Base-by-base conservation (phyloP, 2,888 invertebrate genomes). In the Penaeus monodon region DNA sequence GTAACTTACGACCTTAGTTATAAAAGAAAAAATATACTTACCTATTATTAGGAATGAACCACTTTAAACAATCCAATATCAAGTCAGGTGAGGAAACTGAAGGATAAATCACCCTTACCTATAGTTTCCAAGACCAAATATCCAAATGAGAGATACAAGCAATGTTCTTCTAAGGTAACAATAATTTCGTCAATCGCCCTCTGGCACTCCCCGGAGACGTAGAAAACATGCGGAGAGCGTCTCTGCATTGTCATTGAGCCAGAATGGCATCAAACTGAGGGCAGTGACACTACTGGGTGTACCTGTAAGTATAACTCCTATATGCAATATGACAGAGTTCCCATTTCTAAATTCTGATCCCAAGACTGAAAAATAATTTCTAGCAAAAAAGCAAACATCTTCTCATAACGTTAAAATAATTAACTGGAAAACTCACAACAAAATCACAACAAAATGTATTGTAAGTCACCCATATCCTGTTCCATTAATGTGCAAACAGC, bases 261-360 rank as follows among this genome's bases (percentile, higher is more conserved):
- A 96, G 94, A 44, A 96, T 92, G 0, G 95, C 96, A 92, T 96
- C 95, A 91, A 96, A 96, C 92, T 96, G 96, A 10, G 96, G 96
- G 91, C 96, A 96, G 92, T 96, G n/a, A 96, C 0, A 95, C 95
- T 92, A 93, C 64, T 91, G 89, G 91, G 88, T 91, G 92, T 82
- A 92, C 91, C 91, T 92, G 79, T 12, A 73, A 92, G 88, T 17
- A 33, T 20, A 63, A 68, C 29, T 17, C 10, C 24, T 44, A 27
- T 22, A 65, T 38, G n/a, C 38, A 74, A n/a, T 49, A 27, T 49
- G 1, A 4, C 49, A 49, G 14, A 49, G 2, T 8, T 49, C 49
- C 8, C 8, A 49, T 49, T 49, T 49, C 49, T 49, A 14, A 49
- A 12, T 49, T 49, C 8, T 86, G n/a, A n/a, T n/a, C 14, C n/a